Conservation (phyloP, 2,113 vertebrate species). For the Struthidea cinerea region DNA sequence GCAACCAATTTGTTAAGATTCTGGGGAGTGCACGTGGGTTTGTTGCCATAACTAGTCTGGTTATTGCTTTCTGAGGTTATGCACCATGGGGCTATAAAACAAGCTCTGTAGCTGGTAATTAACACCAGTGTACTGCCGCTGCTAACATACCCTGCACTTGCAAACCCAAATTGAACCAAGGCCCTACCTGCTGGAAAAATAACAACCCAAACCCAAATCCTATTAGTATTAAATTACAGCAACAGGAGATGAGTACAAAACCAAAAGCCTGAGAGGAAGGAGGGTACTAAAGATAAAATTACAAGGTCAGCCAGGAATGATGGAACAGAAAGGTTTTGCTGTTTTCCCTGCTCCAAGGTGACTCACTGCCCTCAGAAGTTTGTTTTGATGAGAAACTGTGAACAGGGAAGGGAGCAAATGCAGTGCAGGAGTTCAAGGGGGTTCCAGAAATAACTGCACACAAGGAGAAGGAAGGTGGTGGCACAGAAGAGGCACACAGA, state of each 20-base stretch:
- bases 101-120: not conserved
- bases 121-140: not conserved
- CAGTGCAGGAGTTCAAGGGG: not conserved
- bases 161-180: not conserved
- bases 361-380: not conserved
- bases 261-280: not conserved
- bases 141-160: not conserved
- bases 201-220: not conserved
- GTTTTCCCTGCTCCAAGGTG: rapidly evolving
- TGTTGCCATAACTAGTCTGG: not conserved
- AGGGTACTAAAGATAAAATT: not conserved
- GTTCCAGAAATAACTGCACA: not conserved
- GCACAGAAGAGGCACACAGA: not conserved
- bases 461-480: rapidly evolving
- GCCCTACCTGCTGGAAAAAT: not conserved
- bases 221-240: not conserved
- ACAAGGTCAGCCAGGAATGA: not conserved
- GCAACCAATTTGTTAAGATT: not conserved
- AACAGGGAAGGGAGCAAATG: not conserved
- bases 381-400: not conserved
- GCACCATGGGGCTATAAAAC: rapidly evolving
- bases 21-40: rapidly evolving
- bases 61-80: not conserved
- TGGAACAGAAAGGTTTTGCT: not conserved
- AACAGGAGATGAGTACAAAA: not conserved